Conservation (phyloP, 2,113 vertebrate species). For the Corvus hawaiiensis region DNA sequence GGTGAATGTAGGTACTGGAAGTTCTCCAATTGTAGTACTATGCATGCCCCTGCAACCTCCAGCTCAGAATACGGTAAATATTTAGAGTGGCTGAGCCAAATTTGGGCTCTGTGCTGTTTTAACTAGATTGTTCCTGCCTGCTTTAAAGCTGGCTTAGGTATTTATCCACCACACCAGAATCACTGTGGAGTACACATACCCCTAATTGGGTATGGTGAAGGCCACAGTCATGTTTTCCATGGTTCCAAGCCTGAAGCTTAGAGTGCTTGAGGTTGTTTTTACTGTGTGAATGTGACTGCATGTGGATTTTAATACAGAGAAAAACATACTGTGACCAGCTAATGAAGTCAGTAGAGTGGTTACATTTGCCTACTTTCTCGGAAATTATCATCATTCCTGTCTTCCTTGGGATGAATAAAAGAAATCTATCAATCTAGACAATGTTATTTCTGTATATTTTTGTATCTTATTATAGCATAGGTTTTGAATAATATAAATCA, state of each 20-base stretch:
- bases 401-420: background rate
- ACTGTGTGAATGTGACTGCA: background rate
- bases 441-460: background rate
- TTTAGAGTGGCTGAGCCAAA: conserved; percentile 20
- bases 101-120: conserved; percentile 14
- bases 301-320: background rate
- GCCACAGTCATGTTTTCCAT: conserved; percentile 46
- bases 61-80: conserved; percentile 36
- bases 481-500: background rate
- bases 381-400: background rate
- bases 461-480: background rate
- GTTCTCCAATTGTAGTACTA: background rate
- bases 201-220: background rate
- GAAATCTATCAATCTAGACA: background rate
- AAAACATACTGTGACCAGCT: background rate
- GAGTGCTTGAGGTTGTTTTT: conserved; percentile 37
- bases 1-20: conserved; percentile 27
- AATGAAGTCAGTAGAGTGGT: conserved; percentile 11
- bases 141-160: conserved; percentile 9
- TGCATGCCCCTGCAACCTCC: background rate
- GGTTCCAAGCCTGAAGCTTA: conserved; percentile 12
- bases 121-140: conserved; percentile 21
- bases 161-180: conserved; percentile 20
- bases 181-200: background rate
- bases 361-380: background rate